Evolutionary conservation across 2,797 vertebrate genomes (phyloP), one percentile per base, ranked within the genome.

Genomic region (Artibeus lituratus): DNA sequence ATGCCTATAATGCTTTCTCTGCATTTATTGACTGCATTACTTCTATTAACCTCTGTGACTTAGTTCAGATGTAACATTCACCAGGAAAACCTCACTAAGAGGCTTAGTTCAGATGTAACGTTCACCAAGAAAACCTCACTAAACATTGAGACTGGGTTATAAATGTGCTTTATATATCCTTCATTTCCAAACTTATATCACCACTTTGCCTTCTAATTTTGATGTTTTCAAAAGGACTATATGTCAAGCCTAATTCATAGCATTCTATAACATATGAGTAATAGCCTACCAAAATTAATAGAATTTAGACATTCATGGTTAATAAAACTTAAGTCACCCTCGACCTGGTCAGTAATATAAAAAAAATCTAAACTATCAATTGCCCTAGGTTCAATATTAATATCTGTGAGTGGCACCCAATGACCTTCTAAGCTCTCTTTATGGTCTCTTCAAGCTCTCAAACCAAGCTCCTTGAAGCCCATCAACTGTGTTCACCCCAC

Each of bases 11-110:
- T n/a, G 10, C 7, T n/a, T 92, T 42, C 12, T 8, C 37, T 74
- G n/a, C 1, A 32, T 86, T 87, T 93, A 73, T 82, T 80, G 29
- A 53, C 18, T 10, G 21, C 26, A 26, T 84, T 89, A 74, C 42
- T 49, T 62, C 42, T 47, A 70, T 35, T 67, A 70, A 29, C 49
- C 51, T 39, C 67, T 86, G 47, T 53, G 32, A 2, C 18, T 89
- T 90, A 90, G 42, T 42, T 91, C n/a, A 93, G 39, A 35, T 47
- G 5, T 6, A 49, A 37, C n/a, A 4, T 51, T 90, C 24, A 88
- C 5, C 21, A 55, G 29, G 32, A 57, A 42, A 42, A 7, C 39
- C 39, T 90, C 24, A 88, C 5, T 18, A 55, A n/a, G 32, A 57
- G 32, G 3, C 18, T 89, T 90, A 90, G 42, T 42, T 91, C n/a